Percentiles rank a stretch among this genome's conserved stretches.
Evolutionary conservation across 1,140 invertebrate genomes (phyloP).

Genomic region (Hypsibius dujardini): DNA sequence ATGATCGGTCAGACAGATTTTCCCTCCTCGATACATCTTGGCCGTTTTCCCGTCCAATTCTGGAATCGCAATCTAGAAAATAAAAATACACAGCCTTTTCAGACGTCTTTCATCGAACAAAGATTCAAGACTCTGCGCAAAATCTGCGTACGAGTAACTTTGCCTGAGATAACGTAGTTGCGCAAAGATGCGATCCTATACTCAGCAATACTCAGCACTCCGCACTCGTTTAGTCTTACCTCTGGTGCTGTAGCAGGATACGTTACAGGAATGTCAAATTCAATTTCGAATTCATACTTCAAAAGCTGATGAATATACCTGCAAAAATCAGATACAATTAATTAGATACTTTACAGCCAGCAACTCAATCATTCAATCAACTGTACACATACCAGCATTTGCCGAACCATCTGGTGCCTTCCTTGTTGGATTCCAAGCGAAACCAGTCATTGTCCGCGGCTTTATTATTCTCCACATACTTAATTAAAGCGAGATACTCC

Average conservation of each 20-base stretch:
- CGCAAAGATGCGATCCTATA: no score
- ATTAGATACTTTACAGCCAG: no score
- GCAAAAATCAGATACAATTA: no score
- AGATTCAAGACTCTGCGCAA: no score
- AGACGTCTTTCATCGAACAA: no score
- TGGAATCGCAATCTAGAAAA: constrained; percentile 78
- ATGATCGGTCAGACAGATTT: constrained; percentile 93
- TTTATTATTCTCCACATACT: constrained; percentile 96
- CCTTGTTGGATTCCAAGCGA: constrained; percentile 86
- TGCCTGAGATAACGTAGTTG: no score
- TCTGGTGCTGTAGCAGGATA: constrained; percentile 96
- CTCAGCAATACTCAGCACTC: no score
- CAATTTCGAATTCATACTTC: constrained; percentile 92
- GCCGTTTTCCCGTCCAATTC: constrained; percentile 98
- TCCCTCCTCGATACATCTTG: constrained; percentile 97
- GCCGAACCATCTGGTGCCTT: constrained; percentile 95
- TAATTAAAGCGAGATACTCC: constrained; percentile 84
- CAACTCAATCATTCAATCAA: constrained; percentile 33
- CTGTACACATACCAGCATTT: constrained; percentile 76
- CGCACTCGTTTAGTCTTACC: no score
- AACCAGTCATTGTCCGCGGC: constrained; percentile 95
- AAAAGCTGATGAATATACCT: constrained; percentile 84
- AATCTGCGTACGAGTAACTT: no score
- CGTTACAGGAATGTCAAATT: constrained; percentile 98
- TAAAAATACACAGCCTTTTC: no score